Conservation (phyloP, 1,140 invertebrate species). For the Nephila pilipes region DNA sequence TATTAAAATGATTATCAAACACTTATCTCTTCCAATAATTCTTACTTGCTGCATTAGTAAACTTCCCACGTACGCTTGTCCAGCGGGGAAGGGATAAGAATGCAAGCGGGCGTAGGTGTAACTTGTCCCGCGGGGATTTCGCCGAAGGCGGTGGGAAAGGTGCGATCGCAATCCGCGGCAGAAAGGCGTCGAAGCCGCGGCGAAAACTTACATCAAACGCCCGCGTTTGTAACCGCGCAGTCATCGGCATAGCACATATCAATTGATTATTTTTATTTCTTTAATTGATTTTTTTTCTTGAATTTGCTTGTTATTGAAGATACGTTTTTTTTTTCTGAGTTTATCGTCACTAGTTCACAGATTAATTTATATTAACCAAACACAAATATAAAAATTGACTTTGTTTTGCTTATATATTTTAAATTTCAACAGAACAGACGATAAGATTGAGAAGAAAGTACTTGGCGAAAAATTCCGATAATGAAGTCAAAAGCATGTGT, state of each 20-base stretch:
- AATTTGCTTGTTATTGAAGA: background rate
- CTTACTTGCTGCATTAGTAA: background rate
- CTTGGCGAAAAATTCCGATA: too few relatives aligned
- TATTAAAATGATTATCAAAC: too few relatives aligned
- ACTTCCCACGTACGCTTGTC: background rate
- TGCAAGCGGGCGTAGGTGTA: background rate
- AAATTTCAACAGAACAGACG: too few relatives aligned
- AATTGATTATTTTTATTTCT: background rate
- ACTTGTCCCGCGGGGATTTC: slow-evolving; percentile 17
- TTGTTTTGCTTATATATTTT: too few relatives aligned
- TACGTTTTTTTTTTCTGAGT: background rate
- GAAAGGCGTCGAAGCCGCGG: background rate
- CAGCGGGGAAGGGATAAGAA: background rate
- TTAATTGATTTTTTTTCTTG: background rate
- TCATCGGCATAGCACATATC: background rate
- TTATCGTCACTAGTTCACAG: background rate
- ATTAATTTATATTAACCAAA: background rate
- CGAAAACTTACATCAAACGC: background rate
- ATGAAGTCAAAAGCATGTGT: too few relatives aligned
- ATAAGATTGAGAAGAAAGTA: too few relatives aligned
- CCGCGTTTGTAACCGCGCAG: background rate
- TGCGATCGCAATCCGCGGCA: background rate
- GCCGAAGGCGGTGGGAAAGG: background rate
- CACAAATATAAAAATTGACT: background rate
- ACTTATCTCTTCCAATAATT: too few relatives aligned